phyloP scores from a whole-genome alignment of 2,888 invertebrate genomes.

The Agriopis marginaria region DNA sequence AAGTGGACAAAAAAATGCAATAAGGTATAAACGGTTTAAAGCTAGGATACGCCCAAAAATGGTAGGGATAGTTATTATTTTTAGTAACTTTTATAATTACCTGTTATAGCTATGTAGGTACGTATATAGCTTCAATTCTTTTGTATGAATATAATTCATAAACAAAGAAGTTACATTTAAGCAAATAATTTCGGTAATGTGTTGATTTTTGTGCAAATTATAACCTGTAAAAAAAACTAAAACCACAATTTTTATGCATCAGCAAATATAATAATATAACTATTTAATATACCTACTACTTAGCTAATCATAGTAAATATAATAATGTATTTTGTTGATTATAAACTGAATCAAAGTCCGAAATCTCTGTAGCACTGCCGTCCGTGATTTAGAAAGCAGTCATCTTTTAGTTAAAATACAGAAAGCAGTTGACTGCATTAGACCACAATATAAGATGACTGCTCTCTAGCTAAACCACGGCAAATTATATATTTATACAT shows the following conservation, averaged over 20 bases:
- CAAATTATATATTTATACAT: neutral
- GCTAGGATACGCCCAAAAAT: conserved; percentile 79
- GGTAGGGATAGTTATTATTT: conserved; percentile 55
- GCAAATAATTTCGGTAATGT: neutral
- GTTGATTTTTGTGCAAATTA: neutral
- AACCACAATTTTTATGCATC: too few species aligned
- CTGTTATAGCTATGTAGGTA: neutral
- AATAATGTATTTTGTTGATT: neutral
- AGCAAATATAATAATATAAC: too few species aligned
- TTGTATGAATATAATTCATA: conserved; percentile 72
- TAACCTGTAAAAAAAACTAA: conserved; percentile 4
- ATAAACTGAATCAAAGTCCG: conserved; percentile 2
- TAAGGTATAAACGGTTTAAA: conserved; percentile 41
- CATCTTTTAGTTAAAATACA: neutral
- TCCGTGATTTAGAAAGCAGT: conserved; percentile 2
- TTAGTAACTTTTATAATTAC: conserved; percentile 31
- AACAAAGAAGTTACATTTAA: conserved; percentile 25
- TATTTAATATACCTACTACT: neutral
- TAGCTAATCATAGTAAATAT: neutral
- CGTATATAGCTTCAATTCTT: conserved; percentile 11
- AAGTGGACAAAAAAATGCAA: neutral
- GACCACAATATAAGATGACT: neutral
- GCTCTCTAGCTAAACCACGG: conserved; percentile 1
- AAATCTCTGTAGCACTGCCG: conserved; percentile 10
- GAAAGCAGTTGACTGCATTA: neutral